Conservation (phyloP, 2,888 invertebrate species). For the Chelonus formosanus region DNA sequence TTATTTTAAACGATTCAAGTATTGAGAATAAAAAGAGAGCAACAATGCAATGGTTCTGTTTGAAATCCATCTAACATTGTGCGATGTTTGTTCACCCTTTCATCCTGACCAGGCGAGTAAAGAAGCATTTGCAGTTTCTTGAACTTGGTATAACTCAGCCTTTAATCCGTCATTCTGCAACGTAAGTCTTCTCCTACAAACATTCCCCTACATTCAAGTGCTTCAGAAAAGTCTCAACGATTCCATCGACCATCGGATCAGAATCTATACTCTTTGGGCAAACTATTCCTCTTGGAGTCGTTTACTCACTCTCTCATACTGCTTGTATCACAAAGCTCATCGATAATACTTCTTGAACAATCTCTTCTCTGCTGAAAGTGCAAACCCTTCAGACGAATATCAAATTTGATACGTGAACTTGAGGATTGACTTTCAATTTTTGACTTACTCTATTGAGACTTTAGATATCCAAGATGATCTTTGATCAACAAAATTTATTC, state of each 20-base stretch:
- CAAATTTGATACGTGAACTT: too few species aligned
- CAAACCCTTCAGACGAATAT: too few species aligned
- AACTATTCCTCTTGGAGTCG: constrained; percentile 12
- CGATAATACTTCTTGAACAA: too few species aligned
- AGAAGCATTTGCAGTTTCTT: constrained; percentile 26
- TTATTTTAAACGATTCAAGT: background rate
- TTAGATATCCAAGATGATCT: too few species aligned
- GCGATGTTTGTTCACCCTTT: constrained; percentile 18
- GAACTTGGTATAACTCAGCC: constrained; percentile 15
- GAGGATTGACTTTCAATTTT: too few species aligned
- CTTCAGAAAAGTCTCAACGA: constrained; percentile 3
- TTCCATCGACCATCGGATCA: constrained; percentile 12
- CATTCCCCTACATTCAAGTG: constrained; percentile 12
- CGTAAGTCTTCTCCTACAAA: constrained; percentile 6
- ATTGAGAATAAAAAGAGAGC: background rate
- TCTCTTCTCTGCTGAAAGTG: too few species aligned
- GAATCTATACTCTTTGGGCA: constrained; percentile 16
- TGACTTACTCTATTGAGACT: too few species aligned
- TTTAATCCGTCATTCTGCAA: constrained; percentile 2
- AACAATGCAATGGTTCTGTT: background rate
- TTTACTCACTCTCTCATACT: background rate
- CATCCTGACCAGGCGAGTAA: background rate
- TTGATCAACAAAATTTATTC: too few species aligned
- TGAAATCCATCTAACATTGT: constrained; percentile 11
- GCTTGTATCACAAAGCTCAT: too few species aligned